phyloP scores from a whole-genome alignment of 30 jellyfish, hydroid and myxozoan genomes.

The Hydractinia symbiolongicarpus region DNA sequence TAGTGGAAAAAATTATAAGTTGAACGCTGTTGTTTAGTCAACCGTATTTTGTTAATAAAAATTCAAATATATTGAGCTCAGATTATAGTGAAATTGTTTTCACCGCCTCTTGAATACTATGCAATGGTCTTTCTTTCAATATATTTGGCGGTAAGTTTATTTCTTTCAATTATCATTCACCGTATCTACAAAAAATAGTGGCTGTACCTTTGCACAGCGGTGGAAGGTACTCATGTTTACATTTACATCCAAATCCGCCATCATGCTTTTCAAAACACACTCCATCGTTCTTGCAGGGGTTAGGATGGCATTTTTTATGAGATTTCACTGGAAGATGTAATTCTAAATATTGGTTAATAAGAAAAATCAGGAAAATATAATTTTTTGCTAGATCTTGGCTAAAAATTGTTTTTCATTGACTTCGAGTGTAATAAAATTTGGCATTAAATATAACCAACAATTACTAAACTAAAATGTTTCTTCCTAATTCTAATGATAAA shows the following conservation, averaged over 20 bases:
- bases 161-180: not conserved
- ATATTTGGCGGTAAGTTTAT: too few species aligned
- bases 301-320: conserved; percentile 21
- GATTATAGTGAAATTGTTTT: not conserved
- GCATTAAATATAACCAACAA: too few species aligned
- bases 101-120: not conserved
- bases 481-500: too few species aligned
- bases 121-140: too few species aligned
- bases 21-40: too few species aligned
- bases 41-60: not conserved
- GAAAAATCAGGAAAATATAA: not conserved
- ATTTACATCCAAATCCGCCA: conserved; percentile 52
- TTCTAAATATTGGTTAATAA: not conserved
- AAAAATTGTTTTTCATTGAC: too few species aligned
- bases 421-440: too few species aligned
- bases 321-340: not conserved
- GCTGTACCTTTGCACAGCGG: conserved; percentile 61
- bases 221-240: conserved; percentile 67
- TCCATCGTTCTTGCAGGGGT: conserved; percentile 38
- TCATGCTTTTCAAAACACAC: conserved; percentile 39
- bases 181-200: not conserved
- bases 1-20: too few species aligned
- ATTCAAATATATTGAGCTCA: not conserved
- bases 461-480: too few species aligned
- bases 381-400: too few species aligned